phyloP scores from a whole-genome alignment of 2,888 invertebrate species.

The Volucella bombylans region DNA sequence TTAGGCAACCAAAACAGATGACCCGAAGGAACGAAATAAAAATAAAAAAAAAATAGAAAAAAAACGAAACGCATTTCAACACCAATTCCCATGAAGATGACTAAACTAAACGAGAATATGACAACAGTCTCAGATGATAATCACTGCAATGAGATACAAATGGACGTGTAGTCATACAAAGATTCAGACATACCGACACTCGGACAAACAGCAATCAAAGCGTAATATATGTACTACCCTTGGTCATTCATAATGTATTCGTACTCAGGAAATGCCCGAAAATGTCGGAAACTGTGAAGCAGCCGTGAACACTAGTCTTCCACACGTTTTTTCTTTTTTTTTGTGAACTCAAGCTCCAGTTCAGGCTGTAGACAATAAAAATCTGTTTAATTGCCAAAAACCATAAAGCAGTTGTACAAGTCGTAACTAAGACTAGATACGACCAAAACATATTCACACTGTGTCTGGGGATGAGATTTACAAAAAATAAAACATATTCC shows the following conservation, averaged over 20 bases:
- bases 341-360: conserved; percentile 39
- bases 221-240: no score
- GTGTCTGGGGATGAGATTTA: not conserved
- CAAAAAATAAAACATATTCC: conserved; percentile 17
- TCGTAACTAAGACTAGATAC: conserved; percentile 32
- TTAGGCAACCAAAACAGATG: conserved; percentile 44
- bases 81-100: conserved; percentile 69
- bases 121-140: conserved; percentile 41
- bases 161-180: no score
- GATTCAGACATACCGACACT: no score
- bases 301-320: conserved; percentile 42
- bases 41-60: not conserved
- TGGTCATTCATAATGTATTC: no score
- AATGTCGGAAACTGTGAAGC: not conserved
- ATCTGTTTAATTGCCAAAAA: conserved; percentile 64
- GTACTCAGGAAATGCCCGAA: no score
- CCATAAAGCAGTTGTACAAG: conserved; percentile 37
- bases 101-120: conserved; percentile 42
- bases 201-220: no score
- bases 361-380: conserved; percentile 20
- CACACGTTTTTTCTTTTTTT: conserved; percentile 22
- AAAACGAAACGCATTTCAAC: conserved; percentile 63
- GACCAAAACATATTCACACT: not conserved
- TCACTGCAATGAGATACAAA: conserved; percentile 54
- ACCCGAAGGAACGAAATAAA: not conserved